phyloP scores from a whole-genome alignment of 2,113 vertebrate genomes.

The Gasterosteus aculeatus region DNA sequence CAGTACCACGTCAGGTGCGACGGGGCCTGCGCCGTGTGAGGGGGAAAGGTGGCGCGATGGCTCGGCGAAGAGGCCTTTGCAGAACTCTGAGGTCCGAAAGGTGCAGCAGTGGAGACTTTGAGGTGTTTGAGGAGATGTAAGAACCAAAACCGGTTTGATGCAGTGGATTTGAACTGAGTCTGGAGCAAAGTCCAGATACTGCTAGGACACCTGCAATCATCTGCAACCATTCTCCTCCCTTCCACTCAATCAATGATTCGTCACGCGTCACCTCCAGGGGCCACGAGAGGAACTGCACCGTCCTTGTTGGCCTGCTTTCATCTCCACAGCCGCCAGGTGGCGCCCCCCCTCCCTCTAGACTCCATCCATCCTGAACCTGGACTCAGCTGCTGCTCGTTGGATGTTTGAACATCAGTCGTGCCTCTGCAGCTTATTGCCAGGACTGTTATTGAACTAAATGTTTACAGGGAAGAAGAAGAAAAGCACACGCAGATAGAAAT shows the following conservation, averaged over 20 bases:
- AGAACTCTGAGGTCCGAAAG: background rate
- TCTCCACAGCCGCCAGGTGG: slow-evolving; percentile 60
- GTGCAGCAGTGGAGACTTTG: background rate
- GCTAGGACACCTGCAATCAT: background rate
- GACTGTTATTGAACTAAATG: background rate
- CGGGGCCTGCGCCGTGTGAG: slow-evolving; percentile 73
- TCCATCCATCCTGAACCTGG: no score
- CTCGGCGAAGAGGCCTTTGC: background rate
- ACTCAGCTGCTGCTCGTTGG: background rate
- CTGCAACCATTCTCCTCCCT: no score
- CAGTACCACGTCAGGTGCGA: slow-evolving; percentile 92
- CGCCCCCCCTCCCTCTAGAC: no score
- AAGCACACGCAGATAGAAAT: background rate
- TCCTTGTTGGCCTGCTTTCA: background rate
- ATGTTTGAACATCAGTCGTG: slow-evolving; percentile 6
- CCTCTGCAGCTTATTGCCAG: background rate
- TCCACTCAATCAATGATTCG: background rate
- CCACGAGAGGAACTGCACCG: slow-evolving; percentile 28
- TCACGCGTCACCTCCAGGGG: background rate
- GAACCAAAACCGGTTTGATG: background rate
- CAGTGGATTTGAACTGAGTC: background rate
- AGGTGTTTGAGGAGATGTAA: background rate
- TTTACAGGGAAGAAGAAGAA: background rate
- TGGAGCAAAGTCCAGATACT: background rate
- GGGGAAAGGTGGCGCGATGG: background rate